Evolutionary conservation across 2,888 invertebrate species (phyloP).

Genomic region (Drosophila nigricruria): DNA sequence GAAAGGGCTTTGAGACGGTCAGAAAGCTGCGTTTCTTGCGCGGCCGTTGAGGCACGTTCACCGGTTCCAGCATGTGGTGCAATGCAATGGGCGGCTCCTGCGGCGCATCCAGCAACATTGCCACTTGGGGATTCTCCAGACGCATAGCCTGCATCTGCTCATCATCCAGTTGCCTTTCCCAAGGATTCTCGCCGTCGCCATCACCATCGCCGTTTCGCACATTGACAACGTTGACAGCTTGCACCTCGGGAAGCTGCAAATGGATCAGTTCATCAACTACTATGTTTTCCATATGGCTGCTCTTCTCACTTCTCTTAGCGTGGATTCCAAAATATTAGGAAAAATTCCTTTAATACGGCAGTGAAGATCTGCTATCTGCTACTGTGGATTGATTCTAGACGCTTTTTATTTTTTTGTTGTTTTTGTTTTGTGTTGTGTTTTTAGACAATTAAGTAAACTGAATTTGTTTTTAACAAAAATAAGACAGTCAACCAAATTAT

Average conservation of each 20-base stretch:
- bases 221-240: slow-evolving; percentile 20
- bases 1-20: slow-evolving; percentile 54
- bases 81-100: slow-evolving; percentile 61
- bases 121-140: slow-evolving; percentile 39
- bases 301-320: neutral
- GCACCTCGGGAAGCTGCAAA: slow-evolving; percentile 22
- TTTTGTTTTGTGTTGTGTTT: slow-evolving; percentile 7
- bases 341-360: slow-evolving; percentile 64
- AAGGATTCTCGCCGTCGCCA: slow-evolving; percentile 11
- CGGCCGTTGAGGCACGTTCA: slow-evolving; percentile 41
- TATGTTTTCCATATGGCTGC: slow-evolving; percentile 13
- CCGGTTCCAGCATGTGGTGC: slow-evolving; percentile 37
- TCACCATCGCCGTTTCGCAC: slow-evolving; percentile 20
- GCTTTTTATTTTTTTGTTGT: slow-evolving; percentile 10
- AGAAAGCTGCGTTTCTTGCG: slow-evolving; percentile 67
- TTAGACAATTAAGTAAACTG: slow-evolving; percentile 20
- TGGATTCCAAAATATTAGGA: slow-evolving; percentile 2
- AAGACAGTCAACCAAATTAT: slow-evolving; percentile 11
- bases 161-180: slow-evolving; percentile 38
- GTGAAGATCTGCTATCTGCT: slow-evolving; percentile 33
- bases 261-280: slow-evolving; percentile 20
- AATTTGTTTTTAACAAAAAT: neutral
- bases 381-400: slow-evolving; percentile 9
- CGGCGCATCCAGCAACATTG: slow-evolving; percentile 59
- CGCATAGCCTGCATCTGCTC: slow-evolving; percentile 31